Evolutionary conservation across 2,797 vertebrate species (phyloP), one percentile per base, ranked within the genome.

Genomic region (Zalophus californianus): DNA sequence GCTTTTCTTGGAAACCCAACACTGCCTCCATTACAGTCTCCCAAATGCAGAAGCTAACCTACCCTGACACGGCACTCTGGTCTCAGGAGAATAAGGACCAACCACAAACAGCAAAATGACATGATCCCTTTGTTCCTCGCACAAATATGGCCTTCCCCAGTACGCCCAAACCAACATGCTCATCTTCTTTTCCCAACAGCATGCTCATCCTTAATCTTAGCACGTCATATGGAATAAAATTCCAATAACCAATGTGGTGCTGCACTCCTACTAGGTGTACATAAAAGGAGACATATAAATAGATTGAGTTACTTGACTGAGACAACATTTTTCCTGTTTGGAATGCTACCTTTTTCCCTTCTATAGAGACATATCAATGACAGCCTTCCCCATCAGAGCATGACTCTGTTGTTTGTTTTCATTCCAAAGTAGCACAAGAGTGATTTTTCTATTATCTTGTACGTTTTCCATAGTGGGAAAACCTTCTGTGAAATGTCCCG

Each of bases 401-500:
- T 0, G 58, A 44, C 83, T 96, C 54, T 41, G 7, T 38, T 93
- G 93, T 90, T 95, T 91, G 80, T 96, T 97, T 97, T 94, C 60
- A 94, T 93, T 72, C 48, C 80, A 86, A 97, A 97, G 97, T 66
- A 91, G 80, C 92, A 87, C 80, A 54, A 77, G 85, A 85, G 58
- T 93, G 93, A 73, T 92, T 97, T 94, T 97, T 90, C 92, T 92
- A 92, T 97, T 96, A 92, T 97, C 77, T 85, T 84, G 91, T 80
- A 56, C 86, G 60, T 96, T 90, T 73, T 10, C 32, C 82, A 90
- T 79, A 80, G 90, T 93, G 48, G 93, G 89, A 91, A 93, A 97
- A 93, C 96, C 97, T 97, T 97, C 96, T 97, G 96, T 97, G 98
- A 97, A 94, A 95, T 91, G 90, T 60, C 96, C 97, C 95, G 97